Conservation (phyloP, 2,797 vertebrate genomes). For the Mycteria americana region DNA sequence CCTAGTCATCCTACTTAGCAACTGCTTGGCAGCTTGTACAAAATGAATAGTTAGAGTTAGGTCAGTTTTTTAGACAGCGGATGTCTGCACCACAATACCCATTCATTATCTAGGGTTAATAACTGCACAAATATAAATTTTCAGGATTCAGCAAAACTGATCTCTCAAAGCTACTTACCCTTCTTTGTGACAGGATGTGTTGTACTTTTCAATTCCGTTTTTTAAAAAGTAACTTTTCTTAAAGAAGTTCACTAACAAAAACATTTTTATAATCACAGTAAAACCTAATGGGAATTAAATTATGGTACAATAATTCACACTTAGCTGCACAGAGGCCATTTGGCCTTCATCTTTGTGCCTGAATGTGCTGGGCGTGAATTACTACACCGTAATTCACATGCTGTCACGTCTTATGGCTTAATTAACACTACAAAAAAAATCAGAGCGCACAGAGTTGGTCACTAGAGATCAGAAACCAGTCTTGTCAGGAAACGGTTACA, state of each 20-base stretch:
- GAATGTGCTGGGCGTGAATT: conserved; percentile 42
- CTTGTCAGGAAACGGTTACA: background rate
- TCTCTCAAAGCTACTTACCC: background rate
- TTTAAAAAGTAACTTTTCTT: background rate
- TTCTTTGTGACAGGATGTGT: background rate
- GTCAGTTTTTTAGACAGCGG: background rate
- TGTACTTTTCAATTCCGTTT: background rate
- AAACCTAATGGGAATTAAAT: conserved; percentile 67
- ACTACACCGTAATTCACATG: conserved; percentile 34
- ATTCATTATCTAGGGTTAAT: background rate
- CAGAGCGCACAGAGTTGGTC: background rate
- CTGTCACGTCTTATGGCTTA: conserved; percentile 19
- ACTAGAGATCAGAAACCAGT: background rate
- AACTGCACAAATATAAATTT: background rate
- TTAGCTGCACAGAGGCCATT: conserved; percentile 36
- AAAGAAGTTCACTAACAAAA: conserved; percentile 65
- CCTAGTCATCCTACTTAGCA: background rate
- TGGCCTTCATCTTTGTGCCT: conserved; percentile 44
- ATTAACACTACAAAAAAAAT: background rate
- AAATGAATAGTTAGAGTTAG: background rate
- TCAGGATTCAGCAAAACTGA: background rate
- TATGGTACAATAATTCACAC: conserved; percentile 21
- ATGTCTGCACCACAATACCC: background rate
- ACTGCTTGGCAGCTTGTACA: background rate
- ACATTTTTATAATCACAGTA: conserved; percentile 42